phyloP scores from a whole-genome alignment of 1,140 invertebrate species.

The Neomicropteryx cornuta region DNA sequence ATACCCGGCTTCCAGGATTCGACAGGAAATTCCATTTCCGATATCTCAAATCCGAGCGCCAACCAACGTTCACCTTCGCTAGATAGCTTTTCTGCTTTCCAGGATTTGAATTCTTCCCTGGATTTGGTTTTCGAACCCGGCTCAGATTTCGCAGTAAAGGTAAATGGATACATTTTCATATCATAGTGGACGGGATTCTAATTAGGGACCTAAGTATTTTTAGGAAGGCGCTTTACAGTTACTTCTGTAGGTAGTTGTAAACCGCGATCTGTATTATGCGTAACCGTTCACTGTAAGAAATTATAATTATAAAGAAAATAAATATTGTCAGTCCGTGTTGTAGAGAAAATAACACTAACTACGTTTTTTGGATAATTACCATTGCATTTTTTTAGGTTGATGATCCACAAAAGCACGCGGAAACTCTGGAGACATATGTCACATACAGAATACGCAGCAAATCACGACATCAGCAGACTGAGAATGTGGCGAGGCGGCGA shows the following conservation, averaged over 20 bases:
- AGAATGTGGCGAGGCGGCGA: conserved; percentile 20
- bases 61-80: no score
- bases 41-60: no score
- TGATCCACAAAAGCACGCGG: conserved; percentile 30
- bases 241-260: background rate
- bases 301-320: background rate
- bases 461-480: conserved; percentile 26
- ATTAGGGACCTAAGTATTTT: background rate
- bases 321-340: background rate
- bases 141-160: no score
- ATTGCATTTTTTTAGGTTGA: conserved; percentile 22
- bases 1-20: no score
- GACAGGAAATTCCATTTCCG: no score
- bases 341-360: no score
- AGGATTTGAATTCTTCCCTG: no score
- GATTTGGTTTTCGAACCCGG: no score
- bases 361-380: background rate
- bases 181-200: no score
- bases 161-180: no score
- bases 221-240: background rate
- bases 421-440: conserved; percentile 29
- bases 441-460: conserved; percentile 30
- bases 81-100: no score
- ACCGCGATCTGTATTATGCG: background rate
- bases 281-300: no score